A percentile compares a stretch with the other conserved stretches of the same genome.
Evolutionary conservation across 1,140 invertebrate genomes (phyloP).

Genomic region (Papilio dardanus): DNA sequence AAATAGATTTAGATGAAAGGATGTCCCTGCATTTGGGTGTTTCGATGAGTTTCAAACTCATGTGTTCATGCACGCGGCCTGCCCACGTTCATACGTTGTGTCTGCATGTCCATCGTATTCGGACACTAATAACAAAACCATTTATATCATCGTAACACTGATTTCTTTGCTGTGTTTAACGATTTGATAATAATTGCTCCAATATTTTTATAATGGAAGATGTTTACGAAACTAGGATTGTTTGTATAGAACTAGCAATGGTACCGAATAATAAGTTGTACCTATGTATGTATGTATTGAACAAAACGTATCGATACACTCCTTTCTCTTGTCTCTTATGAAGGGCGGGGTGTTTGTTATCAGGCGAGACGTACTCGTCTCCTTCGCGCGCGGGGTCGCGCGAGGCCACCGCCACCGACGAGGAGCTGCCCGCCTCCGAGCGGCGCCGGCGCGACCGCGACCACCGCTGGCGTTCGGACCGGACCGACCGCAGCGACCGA

Average conservation of each 20-base stretch:
- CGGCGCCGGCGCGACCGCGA: constrained; percentile 57
- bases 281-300: no score
- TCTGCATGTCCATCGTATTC: neutral
- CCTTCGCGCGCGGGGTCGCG: constrained; percentile 69
- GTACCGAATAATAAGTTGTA: no score
- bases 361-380: constrained; percentile 76
- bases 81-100: no score
- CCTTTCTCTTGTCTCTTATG: no score
- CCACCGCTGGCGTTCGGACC: constrained; percentile 52
- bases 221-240: no score
- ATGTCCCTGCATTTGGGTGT: no score
- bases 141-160: neutral
- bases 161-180: neutral
- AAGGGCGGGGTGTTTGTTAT: neutral
- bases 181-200: no score
- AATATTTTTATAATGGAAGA: no score
- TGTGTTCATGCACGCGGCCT: no score
- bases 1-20: no score
- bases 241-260: no score
- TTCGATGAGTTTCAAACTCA: neutral
- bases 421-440: constrained; percentile 51
- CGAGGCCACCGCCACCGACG: constrained; percentile 65
- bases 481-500: constrained; percentile 54
- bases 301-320: no score
- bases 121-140: neutral